A percentile compares a stretch with the other conserved stretches of the same genome.
These are phyloP conservation scores for Gerris lacustris DNA, from an alignment of 2,888 invertebrate genomes.

Conservation along the genomic window DNA sequence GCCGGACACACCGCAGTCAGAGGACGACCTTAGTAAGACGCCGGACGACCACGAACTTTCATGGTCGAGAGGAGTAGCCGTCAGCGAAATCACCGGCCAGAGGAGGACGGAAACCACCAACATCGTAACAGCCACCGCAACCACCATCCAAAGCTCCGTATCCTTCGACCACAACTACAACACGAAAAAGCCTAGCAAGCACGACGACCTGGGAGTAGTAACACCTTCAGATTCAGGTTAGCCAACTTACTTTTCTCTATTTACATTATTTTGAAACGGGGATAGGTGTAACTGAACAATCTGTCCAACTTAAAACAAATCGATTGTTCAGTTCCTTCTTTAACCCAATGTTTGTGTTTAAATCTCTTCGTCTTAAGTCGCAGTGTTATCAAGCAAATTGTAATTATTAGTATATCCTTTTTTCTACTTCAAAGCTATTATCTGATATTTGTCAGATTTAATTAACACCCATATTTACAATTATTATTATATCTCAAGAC, in stretches of 20 bases:
- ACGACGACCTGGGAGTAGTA: slow-evolving; percentile 62
- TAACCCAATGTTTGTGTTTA: too few relatives aligned
- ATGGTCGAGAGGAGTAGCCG: not conserved
- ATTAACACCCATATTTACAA: too few relatives aligned
- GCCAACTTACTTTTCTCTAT: not conserved
- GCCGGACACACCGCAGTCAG: slow-evolving; percentile 31
- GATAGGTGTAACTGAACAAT: too few relatives aligned
- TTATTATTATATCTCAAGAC: too few relatives aligned
- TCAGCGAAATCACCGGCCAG: slow-evolving; percentile 10
- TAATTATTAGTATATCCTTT: too few relatives aligned
- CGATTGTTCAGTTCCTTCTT: not conserved
- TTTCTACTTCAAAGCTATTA: too few relatives aligned
- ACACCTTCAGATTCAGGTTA: slow-evolving; percentile 85
- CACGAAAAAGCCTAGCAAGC: slow-evolving; percentile 32
- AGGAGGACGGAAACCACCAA: slow-evolving; percentile 3
- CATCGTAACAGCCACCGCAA: not conserved
- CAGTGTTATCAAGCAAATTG: too few relatives aligned
- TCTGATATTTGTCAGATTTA: too few relatives aligned
- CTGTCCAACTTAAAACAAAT: not conserved
- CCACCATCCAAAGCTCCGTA: slow-evolving; percentile 22
- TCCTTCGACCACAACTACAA: slow-evolving; percentile 34
- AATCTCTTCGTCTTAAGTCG: too few relatives aligned
- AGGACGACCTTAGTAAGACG: slow-evolving; percentile 32
- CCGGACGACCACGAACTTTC: slow-evolving; percentile 1
- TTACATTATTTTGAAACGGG: not conserved